Percentiles rank a stretch among this genome's conserved stretches.
These are phyloP conservation scores for Diabrotica virgifera DNA, from an alignment of 1,140 invertebrate species.

Conservation along the genomic window DNA sequence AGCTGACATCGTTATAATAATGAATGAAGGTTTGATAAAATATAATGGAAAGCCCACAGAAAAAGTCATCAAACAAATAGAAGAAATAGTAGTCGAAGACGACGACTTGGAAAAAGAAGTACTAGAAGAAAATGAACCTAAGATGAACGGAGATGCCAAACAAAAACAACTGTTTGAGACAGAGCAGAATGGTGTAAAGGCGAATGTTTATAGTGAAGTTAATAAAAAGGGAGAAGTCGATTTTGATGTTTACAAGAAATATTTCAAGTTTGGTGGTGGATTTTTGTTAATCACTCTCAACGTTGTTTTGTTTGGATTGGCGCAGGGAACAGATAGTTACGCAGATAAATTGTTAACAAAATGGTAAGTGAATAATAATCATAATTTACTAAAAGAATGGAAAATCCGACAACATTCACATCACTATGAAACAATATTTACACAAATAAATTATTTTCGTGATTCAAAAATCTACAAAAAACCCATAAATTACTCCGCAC, in stretches of 20 bases:
- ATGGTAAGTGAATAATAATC: slow-evolving; percentile 27
- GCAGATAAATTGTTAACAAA: slow-evolving; percentile 32
- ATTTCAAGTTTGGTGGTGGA: slow-evolving; percentile 37
- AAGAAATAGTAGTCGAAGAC: slow-evolving; percentile 24
- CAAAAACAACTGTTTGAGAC: slow-evolving; percentile 17
- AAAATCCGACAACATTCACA: too few relatives aligned
- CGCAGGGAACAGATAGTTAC: slow-evolving; percentile 32
- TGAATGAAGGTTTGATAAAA: slow-evolving; percentile 61
- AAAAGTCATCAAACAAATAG: slow-evolving; percentile 23
- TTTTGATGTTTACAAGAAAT: slow-evolving; percentile 32
- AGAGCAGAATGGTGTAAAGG: neutral
- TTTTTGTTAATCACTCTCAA: slow-evolving; percentile 24
- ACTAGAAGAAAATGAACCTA: slow-evolving; percentile 22
- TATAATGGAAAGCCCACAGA: slow-evolving; percentile 23
- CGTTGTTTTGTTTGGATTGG: slow-evolving; percentile 19
- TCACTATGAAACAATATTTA: too few relatives aligned
- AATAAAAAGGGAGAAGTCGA: slow-evolving; percentile 36
- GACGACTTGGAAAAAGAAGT: slow-evolving; percentile 27
- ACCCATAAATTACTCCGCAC: too few relatives aligned
- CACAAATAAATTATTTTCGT: too few relatives aligned
- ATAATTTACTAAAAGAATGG: neutral
- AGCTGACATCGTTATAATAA: slow-evolving; percentile 65
- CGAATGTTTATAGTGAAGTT: slow-evolving; percentile 34
- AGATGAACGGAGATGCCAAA: slow-evolving; percentile 16
- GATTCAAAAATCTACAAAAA: too few relatives aligned